Evolutionary conservation across 64 coral and sea anemone genomes (phyloP), one percentile per base, ranked within the genome.

Genomic region (Montipora foliosa): DNA sequence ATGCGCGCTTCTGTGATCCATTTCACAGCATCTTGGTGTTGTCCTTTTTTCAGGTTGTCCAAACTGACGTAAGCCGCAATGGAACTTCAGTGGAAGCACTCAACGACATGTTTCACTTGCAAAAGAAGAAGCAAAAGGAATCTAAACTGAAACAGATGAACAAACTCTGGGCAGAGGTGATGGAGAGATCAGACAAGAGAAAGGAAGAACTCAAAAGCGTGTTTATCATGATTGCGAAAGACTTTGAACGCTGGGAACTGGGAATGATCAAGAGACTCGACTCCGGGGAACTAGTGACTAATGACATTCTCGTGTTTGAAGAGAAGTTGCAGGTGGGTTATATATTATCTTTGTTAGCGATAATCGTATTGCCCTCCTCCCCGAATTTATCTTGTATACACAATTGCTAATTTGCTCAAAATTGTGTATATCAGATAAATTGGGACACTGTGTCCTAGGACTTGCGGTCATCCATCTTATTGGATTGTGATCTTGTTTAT

Each of bases 61-160:
- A 99, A 90, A 92, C 87, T 22, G 98, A 99, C 44, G 90, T 99
- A 9, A 94, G 94, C 77, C 92, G 95, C 3, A 89, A 93, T 67
- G 95, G 98, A 8, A 94, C 94, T 3, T 91, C 95, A 17, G 98
- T 99, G 4, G 98, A 99, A 61, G 75, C 98, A 25, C 92, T 99
- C 14, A 99, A 99, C 92, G 98, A 99, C 69, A 96, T 99, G 86
- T 96, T 92, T 79, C 71, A 90, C 53, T 17, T 58, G 22, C 95
- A 96, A 72, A 99, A 99, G 74, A 96, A 96, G 92, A 99, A 96
- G 75, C 95, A 90, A 37, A 99, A 94, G 52, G 95, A 94, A 73
- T 99, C 98, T 5, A 99, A 94, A 67, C 69, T 96, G 44, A 99
- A 97, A 69, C 95, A 99, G 52, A 50, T 99, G 3, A 99, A 99